These are phyloP conservation scores for Microcebus ravelobensis DNA, from an alignment of 2,113 vertebrate genomes.

Conservation along the genomic window DNA sequence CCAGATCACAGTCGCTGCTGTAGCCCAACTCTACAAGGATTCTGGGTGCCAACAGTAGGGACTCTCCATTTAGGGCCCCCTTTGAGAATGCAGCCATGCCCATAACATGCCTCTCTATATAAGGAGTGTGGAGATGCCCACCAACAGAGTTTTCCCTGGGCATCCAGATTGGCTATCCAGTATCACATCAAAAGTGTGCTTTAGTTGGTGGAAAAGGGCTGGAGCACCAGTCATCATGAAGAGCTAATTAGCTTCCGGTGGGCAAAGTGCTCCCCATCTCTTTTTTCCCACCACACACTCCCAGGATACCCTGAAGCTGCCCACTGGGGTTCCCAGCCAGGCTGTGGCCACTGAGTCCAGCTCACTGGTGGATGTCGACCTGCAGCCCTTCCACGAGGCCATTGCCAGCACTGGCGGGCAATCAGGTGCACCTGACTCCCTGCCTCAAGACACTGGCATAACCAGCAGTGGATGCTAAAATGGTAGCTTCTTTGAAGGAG, in stretches of 20 bases:
- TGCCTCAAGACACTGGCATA: conserved; percentile 91
- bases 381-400: conserved; percentile 75
- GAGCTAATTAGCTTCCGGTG: conserved; percentile 76
- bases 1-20: conserved; percentile 88
- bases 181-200: conserved; percentile 64
- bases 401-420: conserved; percentile 90
- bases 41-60: conserved; percentile 91
- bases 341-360: not conserved
- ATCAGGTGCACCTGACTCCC: conserved; percentile 92
- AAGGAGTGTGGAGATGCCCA: conserved; percentile 85
- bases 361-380: conserved; percentile 34
- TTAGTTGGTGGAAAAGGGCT: conserved; percentile 68
- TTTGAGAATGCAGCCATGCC: conserved; percentile 98
- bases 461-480: conserved; percentile 91
- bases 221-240: conserved; percentile 63
- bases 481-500: conserved; percentile 94
- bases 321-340: not conserved
- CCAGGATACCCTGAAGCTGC: not conserved
- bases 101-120: conserved; percentile 93
- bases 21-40: conserved; percentile 98
- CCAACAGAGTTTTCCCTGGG: conserved; percentile 70
- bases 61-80: conserved; percentile 94
- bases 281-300: not conserved
- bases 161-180: conserved; percentile 61
- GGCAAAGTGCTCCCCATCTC: conserved; percentile 55